Base-by-base conservation (phyloP, 2,113 vertebrate species). In the Sylvia atricapilla region DNA sequence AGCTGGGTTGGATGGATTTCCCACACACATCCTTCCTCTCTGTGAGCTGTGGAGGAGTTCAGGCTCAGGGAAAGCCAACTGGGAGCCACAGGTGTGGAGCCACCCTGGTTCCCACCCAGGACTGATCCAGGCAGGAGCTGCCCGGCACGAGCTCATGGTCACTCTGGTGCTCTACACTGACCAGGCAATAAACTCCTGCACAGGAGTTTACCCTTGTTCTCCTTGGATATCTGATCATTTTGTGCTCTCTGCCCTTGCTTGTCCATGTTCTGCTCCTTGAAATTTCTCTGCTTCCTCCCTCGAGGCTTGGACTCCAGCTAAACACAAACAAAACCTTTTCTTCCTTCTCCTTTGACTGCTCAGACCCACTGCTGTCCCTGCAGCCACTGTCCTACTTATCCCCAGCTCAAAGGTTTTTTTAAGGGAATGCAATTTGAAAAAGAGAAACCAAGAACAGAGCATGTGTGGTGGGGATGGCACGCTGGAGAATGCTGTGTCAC, bases 401-500 rank as follows among this genome's bases (percentile, higher is more conserved):
- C 44, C n/a, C 72, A 74, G 93, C 78, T 91, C 43, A 63, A 89
- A 76, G 0, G 0, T 9, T 77, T 77, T 87, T 39, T 39, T 86
- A 81, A 77, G 64, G 72, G 39, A 70, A 77, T 50, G 85, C 5
- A 89, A 94, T 72, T 72, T 78, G 94, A 70, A 79, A 91, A 87
- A 85, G 84, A 62, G 81, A 84, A 95, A 49, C 68, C 9, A 9
- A 78, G 79, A 86, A 78, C 41, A 17, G 90, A 90, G 93, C 94
- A 80, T 94, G 94, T 87, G 88, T 77, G 72, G 68, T 90, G 75
- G 88, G 81, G 75, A 96, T 86, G 90, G 94, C 90, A 90, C 2
- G 0, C 18, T 20, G 63, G 92, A 90, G 92, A 94, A 94, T 96
- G 94, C 94, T 96, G 95, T 93, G 93, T 93, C 94, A 95, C 94